These are phyloP conservation scores for Corythaeola cristata DNA, from an alignment of 2,113 vertebrate genomes.

Conservation along the genomic window DNA sequence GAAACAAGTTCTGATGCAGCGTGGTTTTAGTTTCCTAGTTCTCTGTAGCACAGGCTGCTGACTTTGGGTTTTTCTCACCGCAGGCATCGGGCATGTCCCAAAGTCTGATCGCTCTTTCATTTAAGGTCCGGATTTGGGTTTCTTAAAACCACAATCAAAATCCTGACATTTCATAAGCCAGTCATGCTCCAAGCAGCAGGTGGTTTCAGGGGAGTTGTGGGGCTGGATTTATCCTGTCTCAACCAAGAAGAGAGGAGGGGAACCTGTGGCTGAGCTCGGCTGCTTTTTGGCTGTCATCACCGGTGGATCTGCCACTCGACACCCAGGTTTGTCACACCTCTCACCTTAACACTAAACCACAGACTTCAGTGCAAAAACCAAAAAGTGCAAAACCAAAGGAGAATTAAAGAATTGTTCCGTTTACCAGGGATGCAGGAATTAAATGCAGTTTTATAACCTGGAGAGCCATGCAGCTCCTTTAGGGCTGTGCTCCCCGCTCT, in stretches of 20 bases:
- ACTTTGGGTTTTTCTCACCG: not conserved
- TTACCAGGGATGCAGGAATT: not conserved
- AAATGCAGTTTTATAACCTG: not conserved
- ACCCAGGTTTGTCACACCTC: not conserved
- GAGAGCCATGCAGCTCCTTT: not conserved
- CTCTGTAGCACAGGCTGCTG: not conserved
- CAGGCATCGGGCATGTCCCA: not conserved
- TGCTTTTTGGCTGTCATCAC: not conserved
- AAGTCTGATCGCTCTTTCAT: not conserved
- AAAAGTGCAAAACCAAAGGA: not conserved
- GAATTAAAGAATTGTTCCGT: not conserved
- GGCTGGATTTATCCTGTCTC: not conserved
- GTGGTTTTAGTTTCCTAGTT: not conserved
- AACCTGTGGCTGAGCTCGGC: not conserved
- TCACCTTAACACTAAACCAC: not conserved
- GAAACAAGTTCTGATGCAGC: not conserved
- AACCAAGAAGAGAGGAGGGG: not conserved
- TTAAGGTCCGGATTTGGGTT: not conserved
- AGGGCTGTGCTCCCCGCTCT: not conserved
- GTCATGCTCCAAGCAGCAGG: not conserved
- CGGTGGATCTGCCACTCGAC: accelerated
- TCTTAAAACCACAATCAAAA: not conserved
- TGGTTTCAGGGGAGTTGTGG: accelerated
- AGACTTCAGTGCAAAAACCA: not conserved
- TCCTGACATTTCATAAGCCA: not conserved